Base-by-base conservation (phyloP, 2,797 vertebrate genomes). In the Aphelocoma californica region DNA sequence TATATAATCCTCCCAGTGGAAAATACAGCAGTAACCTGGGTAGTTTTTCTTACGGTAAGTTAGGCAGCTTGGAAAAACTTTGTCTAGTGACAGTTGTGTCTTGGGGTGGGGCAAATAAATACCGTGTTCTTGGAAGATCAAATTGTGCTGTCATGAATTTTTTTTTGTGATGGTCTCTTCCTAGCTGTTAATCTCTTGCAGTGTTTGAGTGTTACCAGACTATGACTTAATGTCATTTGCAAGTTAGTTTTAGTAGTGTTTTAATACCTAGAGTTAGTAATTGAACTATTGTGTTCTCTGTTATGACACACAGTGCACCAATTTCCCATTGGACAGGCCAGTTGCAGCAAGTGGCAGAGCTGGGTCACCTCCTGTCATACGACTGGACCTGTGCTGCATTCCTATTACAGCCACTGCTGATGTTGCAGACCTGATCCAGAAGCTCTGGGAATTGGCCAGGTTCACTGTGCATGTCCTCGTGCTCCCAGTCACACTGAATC, bases 1-100 rank as follows among this genome's bases (percentile, higher is more conserved):
- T 99, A 96, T 99, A 99, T 97, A 99, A 99, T 84, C 99, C 99
- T 62, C 99, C 99, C 81, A 99, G 99, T 86, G 99, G 99, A 72
- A 99, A 99, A 96, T 99, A 99, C 97, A 99, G 99, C 92, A 99
- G 98, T 96, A 98, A 98, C 88, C 98, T 99, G 84, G 98, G 99
- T 61, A 99, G 99, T 93, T 99, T 99, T 96, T 98, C 97, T 86
- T 99, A 99, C 2, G 99, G 99, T 99, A 96, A 99, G 98, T 97
- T 82, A 36, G 9, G 54, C 53, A 83, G 32, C 44, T 71, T 82
- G 71, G 48, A 48, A 85, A 5, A 93, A 40, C 10, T 44, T 60
- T 17, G 12, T 56, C 24, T 47, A n/a, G 26, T 73, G 50, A 47
- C 29, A 60, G 24, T 60, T 81, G 26, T 53, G 18, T 65, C 31